Conservation (phyloP, 2,888 invertebrate genomes). For the Trichogramma evanescens region DNA sequence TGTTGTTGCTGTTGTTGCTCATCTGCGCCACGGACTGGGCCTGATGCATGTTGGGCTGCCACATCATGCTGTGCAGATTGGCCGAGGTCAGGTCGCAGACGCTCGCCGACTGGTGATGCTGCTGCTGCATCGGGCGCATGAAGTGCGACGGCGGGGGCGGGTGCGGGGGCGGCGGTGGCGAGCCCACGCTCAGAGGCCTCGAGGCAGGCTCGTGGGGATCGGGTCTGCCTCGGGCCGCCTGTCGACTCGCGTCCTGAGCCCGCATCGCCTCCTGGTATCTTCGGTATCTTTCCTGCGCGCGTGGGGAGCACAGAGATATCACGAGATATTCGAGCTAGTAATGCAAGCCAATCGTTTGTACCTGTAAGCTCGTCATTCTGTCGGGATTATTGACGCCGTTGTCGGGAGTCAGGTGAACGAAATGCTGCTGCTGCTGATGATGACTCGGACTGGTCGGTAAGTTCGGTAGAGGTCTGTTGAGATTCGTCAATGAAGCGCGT, state of each 20-base stretch:
- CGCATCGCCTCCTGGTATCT: constrained; percentile 53
- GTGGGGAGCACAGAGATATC: neutral
- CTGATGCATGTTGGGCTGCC: constrained; percentile 54
- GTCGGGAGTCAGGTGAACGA: constrained; percentile 8
- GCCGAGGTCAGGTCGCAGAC: constrained; percentile 41
- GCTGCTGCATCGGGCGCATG: constrained; percentile 27
- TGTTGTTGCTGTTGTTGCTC: constrained; percentile 37
- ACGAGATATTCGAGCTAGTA: too few species aligned
- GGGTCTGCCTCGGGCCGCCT: constrained; percentile 25
- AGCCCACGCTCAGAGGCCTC: constrained; percentile 28
- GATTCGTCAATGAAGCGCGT: too few species aligned
- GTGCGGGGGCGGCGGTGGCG: constrained; percentile 26
- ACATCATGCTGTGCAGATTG: constrained; percentile 25
- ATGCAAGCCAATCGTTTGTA: constrained; percentile 12
- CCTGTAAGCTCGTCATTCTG: constrained; percentile 45
- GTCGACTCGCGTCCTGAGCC: constrained; percentile 50
- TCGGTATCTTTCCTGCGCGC: constrained; percentile 43
- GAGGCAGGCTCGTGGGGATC: constrained; percentile 31
- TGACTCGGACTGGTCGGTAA: too few species aligned
- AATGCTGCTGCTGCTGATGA: too few species aligned
- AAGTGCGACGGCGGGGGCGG: constrained; percentile 34
- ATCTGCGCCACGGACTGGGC: constrained; percentile 67
- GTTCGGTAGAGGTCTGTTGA: too few species aligned
- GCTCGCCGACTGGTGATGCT: constrained; percentile 35
- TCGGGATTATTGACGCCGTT: constrained; percentile 32